Base-by-base conservation (phyloP, 2,797 vertebrate species). In the Nothura maculosa region DNA sequence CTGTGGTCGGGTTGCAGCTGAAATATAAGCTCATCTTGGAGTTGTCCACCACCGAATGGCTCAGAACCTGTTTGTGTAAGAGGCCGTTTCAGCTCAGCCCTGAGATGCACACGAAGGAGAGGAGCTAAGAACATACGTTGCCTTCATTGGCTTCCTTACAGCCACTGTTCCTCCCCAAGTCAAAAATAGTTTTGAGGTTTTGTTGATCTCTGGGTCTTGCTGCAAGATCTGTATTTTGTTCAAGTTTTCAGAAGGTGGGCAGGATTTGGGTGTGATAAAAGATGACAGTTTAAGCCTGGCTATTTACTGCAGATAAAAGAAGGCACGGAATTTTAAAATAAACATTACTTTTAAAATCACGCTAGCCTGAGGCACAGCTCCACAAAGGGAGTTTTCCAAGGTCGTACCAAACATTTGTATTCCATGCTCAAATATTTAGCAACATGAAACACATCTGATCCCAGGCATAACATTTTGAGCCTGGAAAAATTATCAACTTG, bases 221-320 rank as follows among this genome's bases (percentile, higher is more conserved):
- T 55, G 55, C 50, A 61, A 80, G 83, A 58, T 62, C 42, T 66
- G 66, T 21, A 15, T 18, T 57, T 61, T 32, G 21, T 61, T 60
- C 30, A 64, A 25, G 68, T 10, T 1, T 0, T 4, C 30, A 78
- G 10, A 60, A 87, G 43, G 47, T n/a, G 47, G 40, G 70, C 32
- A 73, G n/a, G 42, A 86, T 67, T 84, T 55, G 57, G 34, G 69
- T 25, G 45, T 61, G 81, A 50, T 47, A 48, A 67, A 38, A 22
- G 21, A 9, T 63, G 85, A 89, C 1, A 90, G 25, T 47, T 55
- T 82, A 89, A 86, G 61, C 61, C 75, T 75, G 69, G 42, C n/a
- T 95, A 83, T 89, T 93, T 94, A 52, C 58, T 32, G 47, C n/a
- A 74, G 90, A 81, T 93, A 79, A 95, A 92, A 92, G 64, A 83